These are phyloP conservation scores for Gila robusta DNA, from an alignment of 2,797 vertebrate genomes.

Conservation along the genomic window DNA sequence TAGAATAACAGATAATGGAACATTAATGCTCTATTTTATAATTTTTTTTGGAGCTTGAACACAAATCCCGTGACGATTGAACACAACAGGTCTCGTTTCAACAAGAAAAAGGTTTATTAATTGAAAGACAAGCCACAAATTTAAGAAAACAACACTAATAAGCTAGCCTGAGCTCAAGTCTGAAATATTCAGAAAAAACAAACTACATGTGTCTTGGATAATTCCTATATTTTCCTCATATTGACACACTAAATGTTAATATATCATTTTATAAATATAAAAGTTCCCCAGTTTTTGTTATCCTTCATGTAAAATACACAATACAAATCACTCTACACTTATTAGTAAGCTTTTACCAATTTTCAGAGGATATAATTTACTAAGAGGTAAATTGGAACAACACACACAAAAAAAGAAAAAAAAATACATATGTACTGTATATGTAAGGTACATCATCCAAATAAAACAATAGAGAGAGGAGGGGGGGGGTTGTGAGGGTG, in stretches of 20 bases:
- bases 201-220: conserved; percentile 99
- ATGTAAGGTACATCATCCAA: conserved; percentile 90
- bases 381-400: conserved; percentile 83
- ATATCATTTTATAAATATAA: conserved; percentile 99
- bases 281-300: conserved; percentile 91
- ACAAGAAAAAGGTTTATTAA: conserved; percentile 99
- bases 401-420: conserved; percentile 85
- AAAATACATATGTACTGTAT: conserved; percentile 82
- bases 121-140: conserved; percentile 99
- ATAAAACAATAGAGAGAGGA: conserved; percentile 65
- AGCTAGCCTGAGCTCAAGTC: conserved; percentile 99
- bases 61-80: not conserved
- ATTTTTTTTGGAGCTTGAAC: not conserved
- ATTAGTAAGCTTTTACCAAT: conserved; percentile 94
- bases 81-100: conserved; percentile 72
- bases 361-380: conserved; percentile 95
- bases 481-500: conserved; percentile 16
- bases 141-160: conserved; percentile 99
- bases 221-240: conserved; percentile 95
- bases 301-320: conserved; percentile 97
- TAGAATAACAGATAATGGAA: not conserved
- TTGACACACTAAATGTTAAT: conserved; percentile 99
- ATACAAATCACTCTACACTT: conserved; percentile 99
- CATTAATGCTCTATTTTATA: not conserved
- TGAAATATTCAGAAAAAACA: conserved; percentile 99